phyloP scores from a whole-genome alignment of 92 coral and sea anemone species.

The Muricea muricata region DNA sequence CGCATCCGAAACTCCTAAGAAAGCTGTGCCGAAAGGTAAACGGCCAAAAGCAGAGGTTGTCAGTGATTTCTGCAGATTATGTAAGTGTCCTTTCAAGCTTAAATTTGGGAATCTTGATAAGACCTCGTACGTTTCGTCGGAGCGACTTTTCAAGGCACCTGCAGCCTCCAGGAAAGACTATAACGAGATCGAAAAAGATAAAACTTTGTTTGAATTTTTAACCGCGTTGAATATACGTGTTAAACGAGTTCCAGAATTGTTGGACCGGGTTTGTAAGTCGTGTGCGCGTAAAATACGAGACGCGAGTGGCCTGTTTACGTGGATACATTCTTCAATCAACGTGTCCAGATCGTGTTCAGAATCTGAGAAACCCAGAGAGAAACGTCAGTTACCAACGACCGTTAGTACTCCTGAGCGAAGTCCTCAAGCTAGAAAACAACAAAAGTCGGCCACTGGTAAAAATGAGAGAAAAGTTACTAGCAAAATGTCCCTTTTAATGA shows the following conservation, averaged over 20 bases:
- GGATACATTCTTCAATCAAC: background rate
- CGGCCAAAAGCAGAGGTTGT: background rate
- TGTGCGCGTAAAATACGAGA: background rate
- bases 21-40: background rate
- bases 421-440: conserved; percentile 22
- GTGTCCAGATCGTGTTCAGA: background rate
- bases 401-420: conserved; percentile 15
- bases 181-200: too few species aligned
- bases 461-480: too few species aligned
- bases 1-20: background rate
- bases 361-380: background rate
- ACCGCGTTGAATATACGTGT: background rate
- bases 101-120: conserved; percentile 55
- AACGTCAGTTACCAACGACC: conserved; percentile 10
- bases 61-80: conserved; percentile 57
- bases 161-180: background rate
- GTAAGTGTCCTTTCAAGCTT: conserved; percentile 47
- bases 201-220: background rate
- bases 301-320: background rate
- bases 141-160: conserved; percentile 5
- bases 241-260: background rate
- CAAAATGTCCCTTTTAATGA: background rate
- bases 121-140: conserved; percentile 3
- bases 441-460: too few species aligned
- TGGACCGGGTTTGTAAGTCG: background rate